These are phyloP conservation scores for Crotalus tigris DNA, from an alignment of 2,113 vertebrate species.

Conservation along the genomic window DNA sequence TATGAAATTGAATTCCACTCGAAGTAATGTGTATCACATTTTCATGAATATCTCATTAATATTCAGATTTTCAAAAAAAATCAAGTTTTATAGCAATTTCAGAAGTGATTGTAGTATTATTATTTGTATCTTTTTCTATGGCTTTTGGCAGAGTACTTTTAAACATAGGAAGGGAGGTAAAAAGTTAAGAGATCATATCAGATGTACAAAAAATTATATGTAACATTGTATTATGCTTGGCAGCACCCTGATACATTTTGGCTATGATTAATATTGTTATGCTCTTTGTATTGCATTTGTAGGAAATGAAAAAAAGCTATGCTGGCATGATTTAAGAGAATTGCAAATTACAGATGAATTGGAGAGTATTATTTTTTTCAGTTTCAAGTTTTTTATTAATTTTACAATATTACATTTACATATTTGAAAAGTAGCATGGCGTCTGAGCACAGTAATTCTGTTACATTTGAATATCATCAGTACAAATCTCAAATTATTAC, in stretches of 20 bases:
- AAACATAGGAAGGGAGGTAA: neutral
- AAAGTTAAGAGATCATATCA: neutral
- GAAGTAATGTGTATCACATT: neutral
- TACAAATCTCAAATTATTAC: too few species aligned
- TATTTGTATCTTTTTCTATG: neutral
- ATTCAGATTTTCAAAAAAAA: neutral
- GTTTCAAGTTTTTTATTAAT: too few species aligned
- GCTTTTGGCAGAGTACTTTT: neutral
- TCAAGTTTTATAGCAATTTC: neutral
- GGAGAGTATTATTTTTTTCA: too few species aligned
- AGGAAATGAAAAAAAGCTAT: neutral
- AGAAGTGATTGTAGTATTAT: neutral
- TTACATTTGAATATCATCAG: too few species aligned
- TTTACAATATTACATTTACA: too few species aligned
- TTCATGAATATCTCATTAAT: neutral
- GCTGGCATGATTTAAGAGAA: accelerated
- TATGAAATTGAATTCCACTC: neutral
- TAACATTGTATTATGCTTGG: neutral
- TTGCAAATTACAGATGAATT: neutral
- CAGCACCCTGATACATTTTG: neutral
- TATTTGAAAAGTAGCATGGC: too few species aligned
- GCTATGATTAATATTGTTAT: neutral
- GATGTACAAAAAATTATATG: neutral
- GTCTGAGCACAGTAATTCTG: too few species aligned
- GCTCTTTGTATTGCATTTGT: slow-evolving; percentile 4